phyloP scores from a whole-genome alignment of 30 jellyfish, hydroid and myxozoan species.

The Catostylus mosaicus region DNA sequence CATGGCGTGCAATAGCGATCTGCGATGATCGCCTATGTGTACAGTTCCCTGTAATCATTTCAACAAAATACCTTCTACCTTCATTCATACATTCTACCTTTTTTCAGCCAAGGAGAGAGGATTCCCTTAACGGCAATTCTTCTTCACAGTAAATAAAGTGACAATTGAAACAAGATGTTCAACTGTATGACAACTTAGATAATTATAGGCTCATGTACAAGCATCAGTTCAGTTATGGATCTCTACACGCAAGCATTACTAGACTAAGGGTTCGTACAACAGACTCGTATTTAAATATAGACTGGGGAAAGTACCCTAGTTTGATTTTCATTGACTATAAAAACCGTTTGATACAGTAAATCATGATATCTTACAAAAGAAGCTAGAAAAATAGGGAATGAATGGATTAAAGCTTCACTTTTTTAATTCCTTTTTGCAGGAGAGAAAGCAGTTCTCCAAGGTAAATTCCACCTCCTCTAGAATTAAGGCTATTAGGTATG shows the following conservation, averaged over 20 bases:
- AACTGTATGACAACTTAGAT: no score
- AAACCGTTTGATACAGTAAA: neutral
- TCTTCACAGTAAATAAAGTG: no score
- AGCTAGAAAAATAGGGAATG: constrained; percentile 17
- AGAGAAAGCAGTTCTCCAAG: constrained; percentile 33
- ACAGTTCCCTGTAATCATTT: no score
- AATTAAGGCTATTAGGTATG: neutral
- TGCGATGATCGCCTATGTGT: no score
- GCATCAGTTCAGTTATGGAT: neutral
- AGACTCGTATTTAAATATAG: constrained; percentile 4
- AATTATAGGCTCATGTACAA: no score
- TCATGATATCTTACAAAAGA: neutral
- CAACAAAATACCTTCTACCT: no score
- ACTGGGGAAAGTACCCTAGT: constrained; percentile 20
- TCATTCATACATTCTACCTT: no score
- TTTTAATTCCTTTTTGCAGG: constrained; percentile 30
- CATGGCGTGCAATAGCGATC: no score
- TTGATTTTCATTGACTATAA: constrained; percentile 5
- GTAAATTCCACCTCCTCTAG: constrained; percentile 29
- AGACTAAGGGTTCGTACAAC: neutral
- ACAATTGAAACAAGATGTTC: no score
- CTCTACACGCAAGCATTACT: neutral
- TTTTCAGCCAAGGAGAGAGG: no score
- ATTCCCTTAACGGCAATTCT: no score
- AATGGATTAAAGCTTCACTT: constrained; percentile 24